A percentile compares a stretch with the other conserved stretches of the same genome.
These are phyloP conservation scores for Dendrolimus pini DNA, from an alignment of 2,888 invertebrate genomes.

Conservation along the genomic window DNA sequence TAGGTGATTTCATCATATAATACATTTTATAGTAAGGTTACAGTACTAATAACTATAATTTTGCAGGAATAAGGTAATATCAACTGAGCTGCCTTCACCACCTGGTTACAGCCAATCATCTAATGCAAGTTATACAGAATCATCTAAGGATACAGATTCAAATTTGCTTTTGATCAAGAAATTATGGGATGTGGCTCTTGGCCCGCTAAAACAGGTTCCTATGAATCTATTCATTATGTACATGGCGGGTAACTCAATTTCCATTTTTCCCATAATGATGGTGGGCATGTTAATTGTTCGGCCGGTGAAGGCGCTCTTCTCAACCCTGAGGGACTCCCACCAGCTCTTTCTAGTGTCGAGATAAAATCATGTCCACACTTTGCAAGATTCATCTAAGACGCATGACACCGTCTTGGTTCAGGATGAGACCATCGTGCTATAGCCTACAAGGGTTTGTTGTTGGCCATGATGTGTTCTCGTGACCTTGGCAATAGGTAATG, in stretches of 20 bases:
- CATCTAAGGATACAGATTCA: slow-evolving; percentile 88
- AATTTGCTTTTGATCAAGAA: slow-evolving; percentile 93
- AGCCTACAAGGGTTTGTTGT: no score
- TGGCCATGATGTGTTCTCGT: no score
- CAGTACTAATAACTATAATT: no score
- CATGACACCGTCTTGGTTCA: no score
- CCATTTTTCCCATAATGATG: slow-evolving; percentile 99
- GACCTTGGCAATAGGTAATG: no score
- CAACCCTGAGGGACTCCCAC: slow-evolving; percentile 80
- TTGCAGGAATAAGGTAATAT: slow-evolving; percentile 34
- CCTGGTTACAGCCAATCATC: slow-evolving; percentile 89
- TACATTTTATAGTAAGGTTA: no score
- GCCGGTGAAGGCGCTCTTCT: slow-evolving; percentile 96
- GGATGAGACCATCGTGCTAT: no score
- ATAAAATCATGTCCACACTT: no score
- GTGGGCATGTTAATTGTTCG: slow-evolving; percentile 99
- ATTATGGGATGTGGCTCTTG: slow-evolving; percentile 97
- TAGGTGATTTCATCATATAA: no score
- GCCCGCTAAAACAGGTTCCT: slow-evolving; percentile 96
- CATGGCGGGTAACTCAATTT: slow-evolving; percentile 99
- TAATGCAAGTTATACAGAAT: slow-evolving; percentile 84
- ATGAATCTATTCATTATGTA: slow-evolving; percentile 99
- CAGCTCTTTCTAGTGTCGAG: no score
- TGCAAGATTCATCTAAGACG: no score
- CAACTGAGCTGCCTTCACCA: slow-evolving; percentile 82